Conservation (phyloP, 2,797 vertebrate genomes). For the Myotis daubentonii region DNA sequence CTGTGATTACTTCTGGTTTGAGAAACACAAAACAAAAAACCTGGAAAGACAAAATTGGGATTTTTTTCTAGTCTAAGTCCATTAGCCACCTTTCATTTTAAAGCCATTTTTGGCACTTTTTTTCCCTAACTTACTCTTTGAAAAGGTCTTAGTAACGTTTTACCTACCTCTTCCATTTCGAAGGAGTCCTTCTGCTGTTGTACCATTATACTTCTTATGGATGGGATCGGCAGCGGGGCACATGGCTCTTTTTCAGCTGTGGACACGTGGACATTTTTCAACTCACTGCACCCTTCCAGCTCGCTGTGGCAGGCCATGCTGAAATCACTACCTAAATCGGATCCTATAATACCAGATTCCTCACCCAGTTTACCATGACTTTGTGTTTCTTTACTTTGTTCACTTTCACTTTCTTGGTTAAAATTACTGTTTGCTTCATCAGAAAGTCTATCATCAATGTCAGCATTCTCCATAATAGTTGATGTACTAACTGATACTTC, state of each 20-base stretch:
- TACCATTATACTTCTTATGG: conserved; percentile 87
- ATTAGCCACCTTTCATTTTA: neutral
- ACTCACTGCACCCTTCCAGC: conserved; percentile 30
- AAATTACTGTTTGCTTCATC: conserved; percentile 50
- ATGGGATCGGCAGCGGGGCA: conserved; percentile 84
- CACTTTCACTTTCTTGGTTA: conserved; percentile 53
- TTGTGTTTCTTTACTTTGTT: conserved; percentile 55
- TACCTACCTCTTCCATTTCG: conserved; percentile 97
- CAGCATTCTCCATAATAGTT: conserved; percentile 21
- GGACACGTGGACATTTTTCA: conserved; percentile 59
- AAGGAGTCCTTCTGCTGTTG: conserved; percentile 95
- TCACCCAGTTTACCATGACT: conserved; percentile 51
- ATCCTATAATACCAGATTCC: conserved; percentile 52
- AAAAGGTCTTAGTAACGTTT: conserved; percentile 58
- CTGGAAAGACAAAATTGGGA: neutral
- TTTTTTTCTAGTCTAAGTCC: neutral
- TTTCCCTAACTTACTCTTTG: neutral
- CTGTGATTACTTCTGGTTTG: neutral
- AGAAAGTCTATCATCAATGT: conserved; percentile 59
- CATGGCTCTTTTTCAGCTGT: conserved; percentile 82
- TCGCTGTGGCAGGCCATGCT: conserved; percentile 66
- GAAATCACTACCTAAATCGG: conserved; percentile 70
- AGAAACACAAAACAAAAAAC: conserved; percentile 40
- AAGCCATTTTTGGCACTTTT: neutral
- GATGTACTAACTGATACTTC: conserved; percentile 85